These are phyloP conservation scores for Styela plicata DNA, from an alignment of 23 tunicate genomes.

Conservation along the genomic window DNA sequence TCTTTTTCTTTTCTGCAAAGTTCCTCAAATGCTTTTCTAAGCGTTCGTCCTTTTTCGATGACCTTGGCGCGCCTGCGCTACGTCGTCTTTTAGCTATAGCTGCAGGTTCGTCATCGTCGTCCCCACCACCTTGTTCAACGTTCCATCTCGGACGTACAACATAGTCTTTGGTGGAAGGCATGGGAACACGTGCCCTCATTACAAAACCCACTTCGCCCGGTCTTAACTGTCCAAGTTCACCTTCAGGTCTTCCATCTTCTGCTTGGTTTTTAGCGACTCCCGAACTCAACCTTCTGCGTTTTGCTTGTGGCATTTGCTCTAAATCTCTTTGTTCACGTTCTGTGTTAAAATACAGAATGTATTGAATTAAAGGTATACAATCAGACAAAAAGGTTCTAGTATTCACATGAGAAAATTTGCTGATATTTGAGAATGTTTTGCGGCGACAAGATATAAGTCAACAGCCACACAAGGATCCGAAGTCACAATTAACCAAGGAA, in stretches of 20 bases:
- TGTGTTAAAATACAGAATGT: too few relatives aligned
- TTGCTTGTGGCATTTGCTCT: slow-evolving; percentile 92
- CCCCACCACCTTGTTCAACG: slow-evolving; percentile 26
- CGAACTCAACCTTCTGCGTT: slow-evolving; percentile 61
- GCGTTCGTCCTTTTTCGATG: slow-evolving; percentile 71
- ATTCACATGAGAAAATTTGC: too few relatives aligned
- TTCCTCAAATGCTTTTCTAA: slow-evolving; percentile 76
- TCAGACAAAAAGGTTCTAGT: too few relatives aligned
- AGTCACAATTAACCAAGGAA: too few relatives aligned
- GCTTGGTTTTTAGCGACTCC: slow-evolving; percentile 25
- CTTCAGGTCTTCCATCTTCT: slow-evolving; percentile 37
- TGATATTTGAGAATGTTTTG: too few relatives aligned
- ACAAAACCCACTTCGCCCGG: slow-evolving; percentile 95
- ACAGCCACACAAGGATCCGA: too few relatives aligned
- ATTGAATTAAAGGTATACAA: too few relatives aligned
- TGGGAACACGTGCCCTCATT: slow-evolving; percentile 93
- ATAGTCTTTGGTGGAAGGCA: slow-evolving; percentile 93
- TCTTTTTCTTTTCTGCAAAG: slow-evolving; percentile 73
- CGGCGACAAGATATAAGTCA: too few relatives aligned
- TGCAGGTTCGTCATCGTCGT: slow-evolving; percentile 28
- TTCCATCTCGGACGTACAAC: slow-evolving; percentile 97
- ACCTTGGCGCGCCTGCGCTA: slow-evolving; percentile 34
- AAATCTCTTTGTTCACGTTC: slow-evolving; percentile 95
- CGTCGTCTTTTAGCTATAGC: slow-evolving; percentile 20
- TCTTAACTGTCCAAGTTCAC: slow-evolving; percentile 39